A percentile compares a stretch with the other conserved stretches of the same genome.
These are phyloP conservation scores for Agrilus biguttatus DNA, from an alignment of 2,888 invertebrate genomes.

Conservation along the genomic window DNA sequence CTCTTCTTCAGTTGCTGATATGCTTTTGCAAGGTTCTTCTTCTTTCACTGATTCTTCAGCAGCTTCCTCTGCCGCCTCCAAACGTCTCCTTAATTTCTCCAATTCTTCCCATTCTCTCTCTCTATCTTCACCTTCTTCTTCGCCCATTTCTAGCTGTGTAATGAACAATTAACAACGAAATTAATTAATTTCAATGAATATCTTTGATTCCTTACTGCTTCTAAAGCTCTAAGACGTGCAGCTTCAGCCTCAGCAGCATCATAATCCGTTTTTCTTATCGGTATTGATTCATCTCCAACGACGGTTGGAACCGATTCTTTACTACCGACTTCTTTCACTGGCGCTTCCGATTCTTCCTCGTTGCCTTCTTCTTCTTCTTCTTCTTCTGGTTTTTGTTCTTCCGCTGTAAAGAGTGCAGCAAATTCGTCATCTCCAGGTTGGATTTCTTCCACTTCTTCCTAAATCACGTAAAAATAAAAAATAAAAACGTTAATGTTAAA, in stretches of 20 bases:
- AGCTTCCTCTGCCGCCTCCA: not conserved
- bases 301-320: not conserved
- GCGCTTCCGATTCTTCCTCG: constrained; percentile 4
- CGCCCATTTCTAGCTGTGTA: not conserved
- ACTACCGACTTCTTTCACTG: constrained; percentile 2
- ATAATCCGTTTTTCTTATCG: not conserved
- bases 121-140: constrained; percentile 7
- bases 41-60: constrained; percentile 1
- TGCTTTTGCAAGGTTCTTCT: not conserved
- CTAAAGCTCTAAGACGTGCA: not conserved
- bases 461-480: too few relatives aligned
- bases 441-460: too few relatives aligned
- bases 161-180: too few relatives aligned
- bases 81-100: constrained; percentile 1
- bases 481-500: too few relatives aligned
- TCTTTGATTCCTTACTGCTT: not conserved
- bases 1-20: constrained; percentile 8
- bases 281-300: constrained; percentile 2
- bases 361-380: not conserved
- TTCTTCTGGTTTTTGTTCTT: not conserved
- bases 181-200: too few relatives aligned
- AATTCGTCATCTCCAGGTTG: too few relatives aligned
- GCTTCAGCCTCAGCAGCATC: not conserved
- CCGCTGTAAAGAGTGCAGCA: not conserved
- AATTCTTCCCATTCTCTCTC: constrained; percentile 9